A percentile compares a stretch with the other conserved stretches of the same genome.
Conservation (phyloP, 2,797 vertebrate species). For the Vipera latastei region DNA sequence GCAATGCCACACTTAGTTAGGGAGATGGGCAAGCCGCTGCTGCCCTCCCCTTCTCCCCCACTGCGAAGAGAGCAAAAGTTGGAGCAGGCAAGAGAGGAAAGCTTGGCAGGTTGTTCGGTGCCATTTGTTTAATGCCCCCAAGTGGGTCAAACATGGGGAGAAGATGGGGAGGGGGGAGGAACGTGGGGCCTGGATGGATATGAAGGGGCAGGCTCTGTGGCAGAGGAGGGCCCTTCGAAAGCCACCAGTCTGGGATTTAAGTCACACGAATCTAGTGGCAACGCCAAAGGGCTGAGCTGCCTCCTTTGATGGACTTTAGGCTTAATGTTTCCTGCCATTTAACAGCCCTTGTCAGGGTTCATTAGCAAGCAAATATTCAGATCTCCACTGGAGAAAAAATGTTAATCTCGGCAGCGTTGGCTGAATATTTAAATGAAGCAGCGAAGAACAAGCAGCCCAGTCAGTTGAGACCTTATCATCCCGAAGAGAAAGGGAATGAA, state of each 20-base stretch:
- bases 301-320: constrained; percentile 90
- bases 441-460: constrained; percentile 37
- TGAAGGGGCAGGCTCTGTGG: constrained; percentile 33
- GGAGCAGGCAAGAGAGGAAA: constrained; percentile 49
- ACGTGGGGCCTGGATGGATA: constrained; percentile 38
- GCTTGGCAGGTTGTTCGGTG: constrained; percentile 70
- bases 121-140: constrained; percentile 66
- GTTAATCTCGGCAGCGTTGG: constrained; percentile 78
- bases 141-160: constrained; percentile 60
- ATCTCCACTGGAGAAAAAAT: constrained; percentile 73
- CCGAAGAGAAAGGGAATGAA: not conserved
- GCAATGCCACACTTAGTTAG: constrained; percentile 41
- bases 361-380: constrained; percentile 83
- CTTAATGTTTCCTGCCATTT: constrained; percentile 92
- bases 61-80: constrained; percentile 43
- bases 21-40: not conserved
- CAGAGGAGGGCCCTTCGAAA: constrained; percentile 74
- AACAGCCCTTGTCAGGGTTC: constrained; percentile 94
- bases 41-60: constrained; percentile 7
- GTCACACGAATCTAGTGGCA: constrained; percentile 83
- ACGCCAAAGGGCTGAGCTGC: constrained; percentile 79
- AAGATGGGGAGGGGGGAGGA: constrained; percentile 46
- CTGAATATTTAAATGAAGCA: constrained; percentile 67
- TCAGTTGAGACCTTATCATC: constrained; percentile 47
- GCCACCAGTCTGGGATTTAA: constrained; percentile 82